Base-by-base conservation (phyloP, 2,797 vertebrate genomes). In the Helostoma temminkii region DNA sequence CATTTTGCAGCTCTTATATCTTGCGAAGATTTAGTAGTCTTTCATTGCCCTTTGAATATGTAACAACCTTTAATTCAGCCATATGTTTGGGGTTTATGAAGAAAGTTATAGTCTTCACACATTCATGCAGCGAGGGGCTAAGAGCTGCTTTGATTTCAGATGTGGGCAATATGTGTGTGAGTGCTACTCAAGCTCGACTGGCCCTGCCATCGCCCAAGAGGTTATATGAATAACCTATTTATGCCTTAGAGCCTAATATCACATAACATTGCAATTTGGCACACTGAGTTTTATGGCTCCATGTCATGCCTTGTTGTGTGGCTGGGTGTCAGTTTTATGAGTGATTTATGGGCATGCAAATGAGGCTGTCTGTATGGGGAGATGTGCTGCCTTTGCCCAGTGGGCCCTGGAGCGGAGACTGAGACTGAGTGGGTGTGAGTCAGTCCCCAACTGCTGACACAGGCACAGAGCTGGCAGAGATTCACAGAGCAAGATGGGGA, bases 301-400 rank as follows among this genome's bases (percentile, higher is more conserved):
- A 25, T 70, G 71, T 76, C 69, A 63, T 48, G 74, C 50, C 52
- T 68, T 66, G 66, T 81, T 79, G 83, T 88, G 78, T 82, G 73
- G 76, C 66, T 43, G 61, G 42, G 52, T 82, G 90, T 90, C 88
- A 84, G 66, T 77, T 79, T 62, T 58, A 46, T 74, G 82, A 84
- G 86, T 91, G 92, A 93, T 93, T 90, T 92, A 92, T 93, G 82
- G 82, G 66, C 77, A 93, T 93, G 91, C 81, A 92, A 92, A 93
- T 91, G 67, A 88, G 76, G 76, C 74, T 88, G 87, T 88, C 87
- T 88, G 88, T 78, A 84, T 72, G 74, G 74, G 80, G 80, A 87
- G 88, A 88, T 76, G 74, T 68, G 82, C 73, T 61, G 82, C 80
- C 77, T 76, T 83, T 83, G 84, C 86, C 84, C 77, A 63, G 55